Evolutionary conservation across 1,140 invertebrate genomes (phyloP), one percentile per base, ranked within the genome.

Genomic region (Pogonomyrmex barbatus): DNA sequence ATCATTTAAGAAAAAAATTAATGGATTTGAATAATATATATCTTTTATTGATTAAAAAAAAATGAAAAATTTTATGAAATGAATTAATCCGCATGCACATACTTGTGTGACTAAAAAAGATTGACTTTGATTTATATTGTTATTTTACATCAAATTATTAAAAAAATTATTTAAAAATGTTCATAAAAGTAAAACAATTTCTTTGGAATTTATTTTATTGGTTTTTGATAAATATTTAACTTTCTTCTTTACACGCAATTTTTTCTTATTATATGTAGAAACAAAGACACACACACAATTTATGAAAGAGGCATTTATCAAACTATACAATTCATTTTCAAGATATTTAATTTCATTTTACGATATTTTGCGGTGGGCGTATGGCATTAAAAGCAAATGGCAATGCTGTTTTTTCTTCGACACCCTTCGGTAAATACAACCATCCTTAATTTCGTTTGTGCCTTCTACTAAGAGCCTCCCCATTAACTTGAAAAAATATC

Each of bases 401-500:
- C 39, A 68, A 47, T 58, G 67, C 52, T 58, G 67, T 60, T 78
- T 77, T 78, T 60, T 68, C 33, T 62, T 78, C 83, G 33, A 65
- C 75, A 52, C 39, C 30, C 79, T 60, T 83, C 52, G 14, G 45
- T 33, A 82, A 88, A 88, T 82, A 88, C 85, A 81, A 75, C 56
- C 67, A 17, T 12, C 58, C 68, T 79, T 88, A 82, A 89, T 86
- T 82, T 88, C 33, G 77, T 89, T 88, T 82, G 77, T 76, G 14
- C 63, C 62, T 36, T 63, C 45, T 62, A 12, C 76, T 58, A 82
- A 71, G 77, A 67, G 42, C 39, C 50, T 58, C 10, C 77, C 84
- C 77, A 82, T 90, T 87, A 88, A 62, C 58, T 81, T 79, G 85
- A 79, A 90, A 90, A 90, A 90, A 87, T 90, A 90, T 58, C 67